A percentile compares a stretch with the other conserved stretches of the same genome.
These are phyloP conservation scores for Gracilinanus agilis DNA, from an alignment of 2,113 vertebrate species.

Conservation along the genomic window DNA sequence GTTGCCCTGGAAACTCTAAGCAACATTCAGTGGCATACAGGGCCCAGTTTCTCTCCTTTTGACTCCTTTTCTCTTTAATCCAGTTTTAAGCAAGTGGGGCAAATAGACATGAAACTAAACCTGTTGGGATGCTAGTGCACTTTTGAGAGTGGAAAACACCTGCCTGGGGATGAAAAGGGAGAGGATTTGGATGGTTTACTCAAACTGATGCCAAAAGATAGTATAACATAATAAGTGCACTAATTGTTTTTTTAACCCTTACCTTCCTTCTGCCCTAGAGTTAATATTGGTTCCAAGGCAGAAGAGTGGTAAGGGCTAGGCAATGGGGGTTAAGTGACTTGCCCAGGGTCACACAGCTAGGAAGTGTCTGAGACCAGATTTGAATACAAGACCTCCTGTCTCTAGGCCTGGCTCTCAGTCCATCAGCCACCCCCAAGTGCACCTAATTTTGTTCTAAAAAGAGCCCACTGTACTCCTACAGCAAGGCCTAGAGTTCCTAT, in stretches of 20 bases:
- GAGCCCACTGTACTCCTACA: background rate
- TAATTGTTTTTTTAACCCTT: no score
- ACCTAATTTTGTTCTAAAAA: background rate
- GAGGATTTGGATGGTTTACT: background rate
- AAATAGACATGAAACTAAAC: background rate
- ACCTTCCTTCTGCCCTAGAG: no score
- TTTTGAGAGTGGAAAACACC: background rate
- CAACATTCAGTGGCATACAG: background rate
- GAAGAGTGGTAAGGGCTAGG: no score
- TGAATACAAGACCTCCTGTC: background rate
- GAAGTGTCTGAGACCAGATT: background rate
- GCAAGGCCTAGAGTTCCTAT: background rate
- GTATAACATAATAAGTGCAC: background rate
- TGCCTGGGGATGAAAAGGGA: background rate
- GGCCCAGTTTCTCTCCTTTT: background rate
- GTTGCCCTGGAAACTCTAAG: background rate
- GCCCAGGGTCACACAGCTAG: no score
- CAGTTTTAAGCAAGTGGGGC: background rate
- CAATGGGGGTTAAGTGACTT: no score
- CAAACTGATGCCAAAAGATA: background rate
- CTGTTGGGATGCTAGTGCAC: background rate
- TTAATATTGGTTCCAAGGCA: no score
- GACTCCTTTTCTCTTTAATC: background rate
- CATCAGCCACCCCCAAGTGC: background rate
- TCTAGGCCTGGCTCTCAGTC: no score